Evolutionary conservation across 2,888 invertebrate genomes (phyloP).

Genomic region (Drosophila neonasuta): DNA sequence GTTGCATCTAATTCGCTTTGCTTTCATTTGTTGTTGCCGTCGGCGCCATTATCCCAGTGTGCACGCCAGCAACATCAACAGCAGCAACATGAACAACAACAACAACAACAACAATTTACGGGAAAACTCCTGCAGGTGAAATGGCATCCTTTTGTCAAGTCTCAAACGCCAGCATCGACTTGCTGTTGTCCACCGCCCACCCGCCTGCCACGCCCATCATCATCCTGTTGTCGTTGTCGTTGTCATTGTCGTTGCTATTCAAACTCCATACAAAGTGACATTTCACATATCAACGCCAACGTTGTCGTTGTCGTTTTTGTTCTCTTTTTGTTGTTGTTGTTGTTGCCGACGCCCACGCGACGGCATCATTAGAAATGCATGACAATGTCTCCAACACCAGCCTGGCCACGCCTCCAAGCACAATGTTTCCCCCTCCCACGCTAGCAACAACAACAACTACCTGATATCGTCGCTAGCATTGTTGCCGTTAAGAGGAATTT

Average conservation of each 20-base stretch:
- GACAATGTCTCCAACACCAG: slow-evolving; percentile 65
- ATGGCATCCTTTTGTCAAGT: slow-evolving; percentile 74
- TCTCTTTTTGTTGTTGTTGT: background rate
- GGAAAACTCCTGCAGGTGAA: slow-evolving; percentile 67
- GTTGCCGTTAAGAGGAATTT: slow-evolving; percentile 65
- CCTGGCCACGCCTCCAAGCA: slow-evolving; percentile 41
- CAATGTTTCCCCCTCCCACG: slow-evolving; percentile 6
- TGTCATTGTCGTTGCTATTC: slow-evolving; percentile 70
- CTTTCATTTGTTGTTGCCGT: slow-evolving; percentile 62
- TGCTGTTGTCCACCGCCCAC: slow-evolving; percentile 20
- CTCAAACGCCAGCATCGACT: slow-evolving; percentile 54
- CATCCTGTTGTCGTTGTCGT: slow-evolving; percentile 47
- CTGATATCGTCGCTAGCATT: slow-evolving; percentile 17
- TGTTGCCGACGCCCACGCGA: slow-evolving; percentile 48
- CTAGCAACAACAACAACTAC: slow-evolving; percentile 7
- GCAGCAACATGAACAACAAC: slow-evolving; percentile 26
- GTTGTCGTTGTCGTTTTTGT: slow-evolving; percentile 20
- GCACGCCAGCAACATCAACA: slow-evolving; percentile 33
- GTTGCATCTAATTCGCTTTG: slow-evolving; percentile 69
- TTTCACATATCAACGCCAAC: slow-evolving; percentile 73
- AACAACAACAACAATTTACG: slow-evolving; percentile 64
- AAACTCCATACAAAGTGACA: slow-evolving; percentile 74
- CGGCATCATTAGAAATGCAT: slow-evolving; percentile 78
- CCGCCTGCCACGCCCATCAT: slow-evolving; percentile 41
- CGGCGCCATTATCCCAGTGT: slow-evolving; percentile 58